Evolutionary conservation across 2,113 vertebrate species (phyloP).

Genomic region (Mandrillus leucophaeus): DNA sequence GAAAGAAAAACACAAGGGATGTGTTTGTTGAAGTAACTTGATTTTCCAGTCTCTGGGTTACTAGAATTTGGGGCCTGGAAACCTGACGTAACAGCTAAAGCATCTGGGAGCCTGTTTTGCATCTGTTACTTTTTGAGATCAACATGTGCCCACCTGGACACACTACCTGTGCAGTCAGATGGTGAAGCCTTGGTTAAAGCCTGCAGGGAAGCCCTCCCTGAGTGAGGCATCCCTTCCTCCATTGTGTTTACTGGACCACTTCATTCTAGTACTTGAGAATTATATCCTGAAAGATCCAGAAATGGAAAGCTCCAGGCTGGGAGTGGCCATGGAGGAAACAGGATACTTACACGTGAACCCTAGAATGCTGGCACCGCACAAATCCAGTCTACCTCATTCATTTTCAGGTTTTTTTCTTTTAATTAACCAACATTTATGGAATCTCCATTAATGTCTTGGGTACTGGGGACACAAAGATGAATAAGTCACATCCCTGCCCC

Average conservation of each 20-base stretch:
- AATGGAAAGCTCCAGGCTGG: background rate
- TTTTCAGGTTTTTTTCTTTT: background rate
- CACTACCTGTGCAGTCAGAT: background rate
- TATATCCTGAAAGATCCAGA: background rate
- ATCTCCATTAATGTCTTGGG: slow-evolving; percentile 13
- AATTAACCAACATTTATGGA: background rate
- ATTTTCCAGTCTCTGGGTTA: slow-evolving; percentile 72
- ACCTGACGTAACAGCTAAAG: slow-evolving; percentile 38
- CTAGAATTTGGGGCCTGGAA: slow-evolving; percentile 54
- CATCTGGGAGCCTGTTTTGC: background rate
- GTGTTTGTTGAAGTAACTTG: slow-evolving; percentile 70
- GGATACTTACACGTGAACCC: background rate
- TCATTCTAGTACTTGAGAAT: background rate
- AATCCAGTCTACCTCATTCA: background rate
- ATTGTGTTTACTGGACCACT: background rate
- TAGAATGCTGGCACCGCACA: background rate
- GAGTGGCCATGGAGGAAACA: background rate
- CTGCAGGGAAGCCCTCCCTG: background rate
- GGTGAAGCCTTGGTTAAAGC: background rate
- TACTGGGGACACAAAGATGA: background rate
- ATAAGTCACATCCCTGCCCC: background rate
- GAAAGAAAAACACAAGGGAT: slow-evolving; percentile 61
- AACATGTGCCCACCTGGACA: background rate
- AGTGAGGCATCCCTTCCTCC: background rate
- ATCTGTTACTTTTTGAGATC: background rate